Conservation (phyloP, 2,113 vertebrate genomes). For the Halcyon senegalensis region DNA sequence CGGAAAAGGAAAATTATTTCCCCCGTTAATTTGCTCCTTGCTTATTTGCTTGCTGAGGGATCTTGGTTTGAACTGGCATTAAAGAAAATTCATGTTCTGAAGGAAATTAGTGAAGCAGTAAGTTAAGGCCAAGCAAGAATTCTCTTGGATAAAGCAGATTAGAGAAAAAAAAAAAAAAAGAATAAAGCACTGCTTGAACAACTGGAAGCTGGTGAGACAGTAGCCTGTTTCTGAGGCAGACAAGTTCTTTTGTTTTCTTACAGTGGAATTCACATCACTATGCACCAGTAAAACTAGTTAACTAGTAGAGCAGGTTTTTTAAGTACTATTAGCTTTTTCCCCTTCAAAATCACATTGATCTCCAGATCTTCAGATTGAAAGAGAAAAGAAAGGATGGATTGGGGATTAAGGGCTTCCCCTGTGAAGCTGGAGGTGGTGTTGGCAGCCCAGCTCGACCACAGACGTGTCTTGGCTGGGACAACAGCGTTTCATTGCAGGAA, state of each 20-base stretch:
- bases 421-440: neutral
- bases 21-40: neutral
- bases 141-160: neutral
- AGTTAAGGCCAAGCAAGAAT: neutral
- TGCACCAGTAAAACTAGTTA: neutral
- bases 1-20: neutral
- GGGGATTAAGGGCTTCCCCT: neutral
- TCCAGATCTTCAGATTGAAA: neutral
- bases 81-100: neutral
- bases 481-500: neutral
- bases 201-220: neutral
- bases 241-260: neutral
- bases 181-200: neutral
- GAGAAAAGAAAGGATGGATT: neutral
- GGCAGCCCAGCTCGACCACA: neutral
- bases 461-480: neutral
- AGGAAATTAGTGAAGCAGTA: neutral
- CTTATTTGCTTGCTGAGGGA: neutral
- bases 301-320: neutral
- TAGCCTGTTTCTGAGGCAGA: neutral
- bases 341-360: neutral
- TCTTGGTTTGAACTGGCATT: neutral
- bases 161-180: neutral
- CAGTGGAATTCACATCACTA: neutral
- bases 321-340: neutral